These are phyloP conservation scores for Dryadula phaetusa DNA, from an alignment of 2,888 invertebrate genomes.

Conservation along the genomic window DNA sequence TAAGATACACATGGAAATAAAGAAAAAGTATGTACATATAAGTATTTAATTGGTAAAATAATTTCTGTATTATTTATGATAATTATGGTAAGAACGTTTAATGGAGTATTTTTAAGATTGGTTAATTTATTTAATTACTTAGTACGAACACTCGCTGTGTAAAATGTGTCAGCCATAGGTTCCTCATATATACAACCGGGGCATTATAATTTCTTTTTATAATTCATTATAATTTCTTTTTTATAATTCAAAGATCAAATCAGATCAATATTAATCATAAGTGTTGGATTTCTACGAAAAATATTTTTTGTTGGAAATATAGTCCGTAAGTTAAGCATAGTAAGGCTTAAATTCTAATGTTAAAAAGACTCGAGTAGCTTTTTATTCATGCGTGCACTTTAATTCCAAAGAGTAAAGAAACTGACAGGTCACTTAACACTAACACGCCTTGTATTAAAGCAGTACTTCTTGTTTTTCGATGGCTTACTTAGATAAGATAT, in stretches of 20 bases:
- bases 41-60: no score
- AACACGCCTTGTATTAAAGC: conserved; percentile 17
- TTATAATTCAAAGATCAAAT: conserved; percentile 2
- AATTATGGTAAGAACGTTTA: no score
- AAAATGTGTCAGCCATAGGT: background rate
- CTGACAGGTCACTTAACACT: conserved; percentile 38
- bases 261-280: background rate
- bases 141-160: background rate
- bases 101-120: background rate
- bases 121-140: background rate
- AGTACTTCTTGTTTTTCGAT: conserved; percentile 22
- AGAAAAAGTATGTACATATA: no score
- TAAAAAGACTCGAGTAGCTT: conserved; percentile 14
- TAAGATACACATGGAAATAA: no score
- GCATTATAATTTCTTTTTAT: background rate
- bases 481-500: conserved; percentile 28
- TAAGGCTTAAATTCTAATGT: conserved; percentile 7
- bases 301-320: no score
- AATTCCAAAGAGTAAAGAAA: conserved; percentile 30
- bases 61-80: no score
- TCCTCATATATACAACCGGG: background rate
- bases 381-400: conserved; percentile 29
- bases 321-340: background rate
- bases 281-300: background rate
- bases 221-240: background rate